Evolutionary conservation across 1,140 invertebrate species (phyloP), one percentile per base, ranked within the genome.

Genomic region (Heliconius congener): DNA sequence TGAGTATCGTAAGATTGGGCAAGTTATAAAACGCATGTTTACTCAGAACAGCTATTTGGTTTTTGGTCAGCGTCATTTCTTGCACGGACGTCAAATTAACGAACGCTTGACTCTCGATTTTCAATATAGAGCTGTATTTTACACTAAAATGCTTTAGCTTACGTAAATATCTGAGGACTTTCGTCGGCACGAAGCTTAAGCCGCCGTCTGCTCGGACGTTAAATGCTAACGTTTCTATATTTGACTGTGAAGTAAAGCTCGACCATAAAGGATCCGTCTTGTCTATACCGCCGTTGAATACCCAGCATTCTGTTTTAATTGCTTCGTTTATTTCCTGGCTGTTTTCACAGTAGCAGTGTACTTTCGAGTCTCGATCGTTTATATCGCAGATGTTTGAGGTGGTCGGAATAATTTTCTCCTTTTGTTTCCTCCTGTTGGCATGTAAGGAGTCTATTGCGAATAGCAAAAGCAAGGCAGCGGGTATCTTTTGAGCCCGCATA

Each of bases 1-100:
- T 96, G 37, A 98, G 94, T 11, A 96, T 91, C 19, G 95, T 95
- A 57, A 98, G 90, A 80, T 95, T 95, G 1, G 95, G 95, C 83
- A 97, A 95, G 79, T 97, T 96, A 71, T 96, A 95, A 88, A 98
- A 97, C 1, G 97, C 95, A 85, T 96, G 95, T 86, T 95, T 95
- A 77, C 95, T 95, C 76, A 98, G 85, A 0, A 88, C 90, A 13
- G 95, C 90, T 39, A 98, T 97, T 78, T 95, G 94, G 89, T 97
- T 97, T 72, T 96, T 95, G 6, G 95, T 96, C 66, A 98, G 86
- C 19, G 95, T 95, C 83, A 98, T 96, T 80, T 97, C 96, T 77
- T 96, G 93, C 16, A 98, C 90, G 9, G 95, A 95, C 3, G 96
- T 95, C 19, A 97, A 85, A 90, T 97, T 97, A 2, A 96, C 96